Evolutionary conservation across 2,113 vertebrate genomes (phyloP).

Genomic region (Anolis carolinensis): DNA sequence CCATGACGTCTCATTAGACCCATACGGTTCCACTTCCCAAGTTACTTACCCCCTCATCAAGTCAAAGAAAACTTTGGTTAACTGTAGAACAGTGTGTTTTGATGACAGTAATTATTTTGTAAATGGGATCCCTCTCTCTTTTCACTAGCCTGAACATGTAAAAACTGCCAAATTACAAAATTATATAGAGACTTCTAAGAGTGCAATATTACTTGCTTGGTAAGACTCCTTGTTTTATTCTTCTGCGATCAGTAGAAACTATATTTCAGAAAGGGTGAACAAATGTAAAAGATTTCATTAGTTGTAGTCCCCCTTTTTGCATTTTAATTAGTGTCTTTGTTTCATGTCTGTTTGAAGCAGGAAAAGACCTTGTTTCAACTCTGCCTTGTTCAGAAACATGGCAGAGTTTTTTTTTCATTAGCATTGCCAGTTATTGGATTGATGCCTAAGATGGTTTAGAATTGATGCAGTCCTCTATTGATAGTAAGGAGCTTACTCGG

Average conservation of each 20-base stretch:
- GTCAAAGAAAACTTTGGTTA: background rate
- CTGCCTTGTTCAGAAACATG: background rate
- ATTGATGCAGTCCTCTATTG: conserved; percentile 12
- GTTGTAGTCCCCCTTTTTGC: conserved; percentile 23
- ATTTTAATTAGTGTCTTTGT: conserved; percentile 27
- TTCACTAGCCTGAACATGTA: background rate
- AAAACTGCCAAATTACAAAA: background rate
- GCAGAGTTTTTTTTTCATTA: background rate
- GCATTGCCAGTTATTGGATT: conserved; percentile 19
- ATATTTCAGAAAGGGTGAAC: background rate
- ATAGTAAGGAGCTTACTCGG: conserved; percentile 3
- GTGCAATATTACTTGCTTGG: conserved; percentile 7
- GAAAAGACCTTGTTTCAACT: conserved; percentile 21
- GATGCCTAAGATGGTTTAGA: background rate
- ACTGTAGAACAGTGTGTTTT: background rate
- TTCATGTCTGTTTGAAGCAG: background rate
- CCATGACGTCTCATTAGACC: background rate
- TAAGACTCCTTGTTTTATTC: background rate
- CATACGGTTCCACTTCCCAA: background rate
- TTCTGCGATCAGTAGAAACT: background rate
- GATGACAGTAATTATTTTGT: conserved; percentile 4
- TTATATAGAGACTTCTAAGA: background rate
- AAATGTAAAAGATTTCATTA: conserved; percentile 5
- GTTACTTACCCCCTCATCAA: background rate
- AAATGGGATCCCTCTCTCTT: background rate